These are phyloP conservation scores for Eutrigla gurnardus DNA, from an alignment of 2,797 vertebrate genomes.

Conservation along the genomic window DNA sequence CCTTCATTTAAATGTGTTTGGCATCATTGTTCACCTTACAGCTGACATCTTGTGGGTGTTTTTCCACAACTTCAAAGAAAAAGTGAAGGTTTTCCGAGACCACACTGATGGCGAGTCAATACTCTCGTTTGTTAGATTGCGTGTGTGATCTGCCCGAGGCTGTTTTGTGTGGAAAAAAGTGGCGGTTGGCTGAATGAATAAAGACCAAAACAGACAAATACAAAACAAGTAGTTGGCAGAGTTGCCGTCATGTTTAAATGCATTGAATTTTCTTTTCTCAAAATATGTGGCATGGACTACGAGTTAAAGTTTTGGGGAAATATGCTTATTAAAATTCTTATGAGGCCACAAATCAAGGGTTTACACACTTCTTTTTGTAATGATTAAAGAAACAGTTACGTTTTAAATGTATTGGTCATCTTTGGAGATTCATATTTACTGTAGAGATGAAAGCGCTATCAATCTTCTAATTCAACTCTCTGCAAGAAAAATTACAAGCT, in stretches of 20 bases:
- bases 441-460: neutral
- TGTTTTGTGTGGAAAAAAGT: constrained; percentile 40
- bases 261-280: neutral
- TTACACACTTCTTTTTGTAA: rapidly evolving
- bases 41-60: constrained; percentile 58
- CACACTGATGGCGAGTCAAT: constrained; percentile 56
- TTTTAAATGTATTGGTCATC: neutral
- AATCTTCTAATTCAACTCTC: neutral
- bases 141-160: constrained; percentile 37
- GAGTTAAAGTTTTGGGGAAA: neutral
- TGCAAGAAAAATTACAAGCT: neutral
- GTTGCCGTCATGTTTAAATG: constrained; percentile 15
- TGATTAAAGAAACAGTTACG: neutral
- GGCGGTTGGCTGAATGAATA: constrained; percentile 14
- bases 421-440: neutral
- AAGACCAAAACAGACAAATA: constrained; percentile 4
- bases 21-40: constrained; percentile 70
- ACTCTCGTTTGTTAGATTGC: constrained; percentile 49
- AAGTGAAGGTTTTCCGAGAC: constrained; percentile 51
- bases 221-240: constrained; percentile 19
- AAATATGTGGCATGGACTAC: constrained; percentile 5
- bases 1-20: constrained; percentile 78
- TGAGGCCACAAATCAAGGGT: neutral
- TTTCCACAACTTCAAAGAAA: constrained; percentile 65
- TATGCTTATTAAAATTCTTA: neutral